Conservation (phyloP, 2,113 vertebrate genomes). For the Pedetes capensis region DNA sequence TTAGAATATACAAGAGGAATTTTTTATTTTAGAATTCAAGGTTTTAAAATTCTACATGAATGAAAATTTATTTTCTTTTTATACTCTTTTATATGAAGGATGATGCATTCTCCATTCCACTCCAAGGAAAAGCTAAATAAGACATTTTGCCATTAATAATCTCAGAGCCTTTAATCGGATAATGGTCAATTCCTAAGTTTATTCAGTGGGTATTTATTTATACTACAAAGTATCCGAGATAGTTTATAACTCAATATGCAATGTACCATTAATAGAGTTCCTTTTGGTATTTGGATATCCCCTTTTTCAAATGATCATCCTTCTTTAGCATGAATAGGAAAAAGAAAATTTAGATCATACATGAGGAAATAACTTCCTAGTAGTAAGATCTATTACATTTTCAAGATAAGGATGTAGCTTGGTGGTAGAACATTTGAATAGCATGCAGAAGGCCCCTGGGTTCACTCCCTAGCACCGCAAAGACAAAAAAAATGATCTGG, state of each 20-base stretch:
- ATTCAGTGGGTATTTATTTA: conserved; percentile 17
- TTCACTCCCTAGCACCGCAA: background rate
- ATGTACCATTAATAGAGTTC: background rate
- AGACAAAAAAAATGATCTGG: background rate
- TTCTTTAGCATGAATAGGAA: background rate
- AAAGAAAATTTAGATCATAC: background rate
- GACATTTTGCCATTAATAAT: background rate
- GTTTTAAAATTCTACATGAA: conserved; percentile 23
- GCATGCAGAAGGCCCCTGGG: no score
- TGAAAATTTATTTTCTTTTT: background rate
- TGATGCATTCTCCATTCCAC: background rate
- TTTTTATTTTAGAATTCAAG: conserved; percentile 35
- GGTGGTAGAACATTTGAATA: no score
- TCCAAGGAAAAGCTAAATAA: conserved; percentile 6
- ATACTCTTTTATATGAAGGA: background rate
- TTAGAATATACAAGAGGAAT: background rate
- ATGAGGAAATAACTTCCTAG: background rate
- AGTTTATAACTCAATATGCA: background rate
- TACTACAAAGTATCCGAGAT: background rate
- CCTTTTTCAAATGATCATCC: background rate
- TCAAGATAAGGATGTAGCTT: background rate
- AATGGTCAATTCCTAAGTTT: background rate
- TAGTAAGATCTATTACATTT: background rate
- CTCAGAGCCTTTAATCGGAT: background rate
- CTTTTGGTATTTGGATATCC: background rate